Evolutionary conservation across 2,113 vertebrate species (phyloP).

Genomic region (Macrotus californicus): DNA sequence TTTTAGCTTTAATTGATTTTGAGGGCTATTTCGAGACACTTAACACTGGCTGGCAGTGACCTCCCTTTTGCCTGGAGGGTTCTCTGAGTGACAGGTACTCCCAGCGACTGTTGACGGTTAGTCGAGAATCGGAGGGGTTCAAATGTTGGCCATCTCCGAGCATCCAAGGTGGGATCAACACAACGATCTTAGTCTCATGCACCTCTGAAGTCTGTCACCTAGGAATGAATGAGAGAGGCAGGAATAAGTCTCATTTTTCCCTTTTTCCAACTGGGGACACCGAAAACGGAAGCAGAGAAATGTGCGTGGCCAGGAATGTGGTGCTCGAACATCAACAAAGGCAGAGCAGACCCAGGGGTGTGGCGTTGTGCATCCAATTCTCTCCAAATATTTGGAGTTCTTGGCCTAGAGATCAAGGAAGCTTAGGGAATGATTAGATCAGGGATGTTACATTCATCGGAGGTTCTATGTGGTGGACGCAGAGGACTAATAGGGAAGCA

Average conservation of each 20-base stretch:
- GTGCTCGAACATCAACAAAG: neutral
- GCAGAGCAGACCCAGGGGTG: neutral
- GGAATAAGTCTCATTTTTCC: neutral
- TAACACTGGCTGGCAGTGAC: conserved; percentile 53
- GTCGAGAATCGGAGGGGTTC: neutral
- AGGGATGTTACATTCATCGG: neutral
- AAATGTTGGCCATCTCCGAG: neutral
- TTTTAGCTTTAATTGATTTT: conserved; percentile 70
- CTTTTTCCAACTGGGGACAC: neutral
- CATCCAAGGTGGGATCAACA: neutral
- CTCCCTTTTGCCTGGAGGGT: neutral
- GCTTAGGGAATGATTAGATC: neutral
- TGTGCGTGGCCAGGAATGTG: neutral
- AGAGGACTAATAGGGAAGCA: neutral
- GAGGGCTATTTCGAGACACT: conserved; percentile 67
- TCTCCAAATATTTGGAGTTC: neutral
- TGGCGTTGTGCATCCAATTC: neutral
- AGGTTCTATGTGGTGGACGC: neutral
- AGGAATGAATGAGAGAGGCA: neutral
- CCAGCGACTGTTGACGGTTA: neutral
- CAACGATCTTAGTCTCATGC: neutral
- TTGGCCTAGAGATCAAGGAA: neutral
- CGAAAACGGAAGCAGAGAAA: neutral
- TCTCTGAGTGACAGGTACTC: neutral
- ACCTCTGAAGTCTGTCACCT: neutral